Evolutionary conservation across 2,797 vertebrate genomes (phyloP).

Genomic region (Lindbergichthys nudifrons): DNA sequence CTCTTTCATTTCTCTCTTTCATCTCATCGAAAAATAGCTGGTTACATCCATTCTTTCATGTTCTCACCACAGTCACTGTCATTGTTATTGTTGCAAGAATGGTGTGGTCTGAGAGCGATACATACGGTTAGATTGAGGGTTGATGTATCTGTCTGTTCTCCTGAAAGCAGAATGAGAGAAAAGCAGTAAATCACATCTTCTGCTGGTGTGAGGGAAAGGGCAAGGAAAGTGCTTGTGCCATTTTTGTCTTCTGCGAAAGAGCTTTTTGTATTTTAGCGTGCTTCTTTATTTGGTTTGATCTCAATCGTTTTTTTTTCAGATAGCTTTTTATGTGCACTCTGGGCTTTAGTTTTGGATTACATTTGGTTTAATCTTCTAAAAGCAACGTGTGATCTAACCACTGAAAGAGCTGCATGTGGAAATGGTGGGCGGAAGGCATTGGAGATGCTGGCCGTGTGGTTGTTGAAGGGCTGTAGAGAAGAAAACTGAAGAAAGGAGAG

Average conservation of each 20-base stretch:
- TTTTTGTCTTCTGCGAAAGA: conserved; percentile 10
- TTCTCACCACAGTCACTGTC: conserved; percentile 31
- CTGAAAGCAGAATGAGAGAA: conserved; percentile 12
- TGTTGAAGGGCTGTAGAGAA: conserved; percentile 50
- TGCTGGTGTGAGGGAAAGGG: conserved; percentile 17
- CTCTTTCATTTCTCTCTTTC: conserved; percentile 28
- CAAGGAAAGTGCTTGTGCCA: conserved; percentile 4
- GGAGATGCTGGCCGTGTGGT: conserved; percentile 53
- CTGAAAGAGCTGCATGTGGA: conserved; percentile 62
- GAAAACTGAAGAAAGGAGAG: conserved; percentile 54
- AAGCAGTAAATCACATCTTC: conserved; percentile 14
- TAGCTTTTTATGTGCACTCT: conserved; percentile 31
- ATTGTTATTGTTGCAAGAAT: conserved; percentile 15
- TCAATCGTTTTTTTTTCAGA: conserved; percentile 26
- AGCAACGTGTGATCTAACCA: conserved; percentile 69
- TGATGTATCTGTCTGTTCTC: conserved; percentile 18
- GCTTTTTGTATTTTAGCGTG: conserved; percentile 15
- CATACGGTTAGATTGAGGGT: conserved; percentile 18
- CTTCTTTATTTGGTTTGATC: conserved; percentile 40
- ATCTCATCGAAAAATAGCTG: conserved; percentile 44
- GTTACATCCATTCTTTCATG: conserved; percentile 30
- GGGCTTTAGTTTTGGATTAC: conserved; percentile 60
- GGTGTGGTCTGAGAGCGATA: conserved; percentile 3
- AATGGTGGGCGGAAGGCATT: conserved; percentile 71
- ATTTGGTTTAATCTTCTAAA: conserved; percentile 69